A percentile compares a stretch with the other conserved stretches of the same genome.
Evolutionary conservation across 2,113 vertebrate genomes (phyloP).

Genomic region (Cyphomyrus plagiostoma): DNA sequence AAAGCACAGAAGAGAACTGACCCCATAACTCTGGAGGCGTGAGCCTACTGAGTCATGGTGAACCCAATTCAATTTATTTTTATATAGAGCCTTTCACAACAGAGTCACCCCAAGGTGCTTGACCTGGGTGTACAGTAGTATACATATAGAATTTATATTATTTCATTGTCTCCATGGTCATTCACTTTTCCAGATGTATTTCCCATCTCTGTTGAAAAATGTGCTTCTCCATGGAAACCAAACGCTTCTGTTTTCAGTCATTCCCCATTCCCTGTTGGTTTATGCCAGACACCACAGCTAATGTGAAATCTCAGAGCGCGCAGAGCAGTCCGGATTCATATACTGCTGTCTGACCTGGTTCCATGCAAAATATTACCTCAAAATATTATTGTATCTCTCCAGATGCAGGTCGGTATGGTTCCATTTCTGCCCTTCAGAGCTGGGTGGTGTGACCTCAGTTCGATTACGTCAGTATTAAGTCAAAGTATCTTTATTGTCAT

Average conservation of each 20-base stretch:
- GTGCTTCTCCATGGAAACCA: background rate
- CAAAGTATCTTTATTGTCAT: background rate
- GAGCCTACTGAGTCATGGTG: background rate
- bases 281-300: background rate
- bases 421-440: background rate
- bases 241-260: background rate
- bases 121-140: background rate
- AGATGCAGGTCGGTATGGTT: background rate
- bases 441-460: background rate
- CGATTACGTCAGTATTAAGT: background rate
- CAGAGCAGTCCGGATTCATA: background rate
- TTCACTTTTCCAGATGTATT: background rate
- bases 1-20: background rate
- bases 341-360: background rate
- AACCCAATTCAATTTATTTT: background rate
- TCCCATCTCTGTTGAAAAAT: background rate
- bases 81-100: background rate
- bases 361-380: background rate
- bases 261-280: background rate
- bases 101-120: background rate
- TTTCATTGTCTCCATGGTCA: background rate
- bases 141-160: background rate
- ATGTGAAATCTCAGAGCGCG: background rate
- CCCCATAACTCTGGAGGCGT: background rate
- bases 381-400: background rate